Percentiles rank a stretch among this genome's conserved stretches.
phyloP scores from a whole-genome alignment of 2,888 invertebrate genomes.

The Synergus umbraculus region DNA sequence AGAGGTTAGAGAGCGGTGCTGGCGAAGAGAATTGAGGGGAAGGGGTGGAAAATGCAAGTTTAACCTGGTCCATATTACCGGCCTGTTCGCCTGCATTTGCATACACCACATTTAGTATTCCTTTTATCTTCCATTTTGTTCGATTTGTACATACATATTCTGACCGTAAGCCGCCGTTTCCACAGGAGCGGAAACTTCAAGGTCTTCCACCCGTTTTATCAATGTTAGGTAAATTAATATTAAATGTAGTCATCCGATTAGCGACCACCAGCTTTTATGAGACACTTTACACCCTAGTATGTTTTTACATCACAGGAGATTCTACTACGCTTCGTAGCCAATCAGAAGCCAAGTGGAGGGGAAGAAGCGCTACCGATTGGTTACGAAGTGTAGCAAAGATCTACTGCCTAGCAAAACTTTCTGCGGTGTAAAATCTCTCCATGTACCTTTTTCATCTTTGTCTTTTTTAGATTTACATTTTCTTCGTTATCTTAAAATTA shows the following conservation, averaged over 20 bases:
- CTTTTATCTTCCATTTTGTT: slow-evolving; percentile 39
- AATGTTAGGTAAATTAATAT: slow-evolving; percentile 20
- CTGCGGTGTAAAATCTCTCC: neutral
- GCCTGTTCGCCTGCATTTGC: slow-evolving; percentile 31
- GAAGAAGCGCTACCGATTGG: no score
- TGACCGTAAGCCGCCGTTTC: neutral
- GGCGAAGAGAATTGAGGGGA: slow-evolving; percentile 18
- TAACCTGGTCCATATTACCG: slow-evolving; percentile 33
- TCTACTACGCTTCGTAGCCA: no score
- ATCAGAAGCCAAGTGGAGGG: no score
- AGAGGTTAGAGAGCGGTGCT: slow-evolving; percentile 53
- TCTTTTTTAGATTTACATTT: neutral
- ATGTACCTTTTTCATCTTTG: neutral
- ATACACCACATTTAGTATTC: slow-evolving; percentile 39
- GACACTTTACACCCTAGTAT: no score
- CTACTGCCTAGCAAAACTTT: no score
- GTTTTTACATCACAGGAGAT: no score
- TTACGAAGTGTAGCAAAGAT: no score
- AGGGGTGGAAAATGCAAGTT: slow-evolving; percentile 20
- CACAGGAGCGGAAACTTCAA: neutral
- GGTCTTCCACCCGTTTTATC: neutral
- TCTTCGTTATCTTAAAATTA: slow-evolving; percentile 25
- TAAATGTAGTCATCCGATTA: slow-evolving; percentile 10
- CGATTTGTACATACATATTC: slow-evolving; percentile 23
- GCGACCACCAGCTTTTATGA: neutral